Percentiles rank a stretch among this genome's conserved stretches.
These are phyloP conservation scores for Mimas tiliae DNA, from an alignment of 2,888 invertebrate species.

Conservation along the genomic window DNA sequence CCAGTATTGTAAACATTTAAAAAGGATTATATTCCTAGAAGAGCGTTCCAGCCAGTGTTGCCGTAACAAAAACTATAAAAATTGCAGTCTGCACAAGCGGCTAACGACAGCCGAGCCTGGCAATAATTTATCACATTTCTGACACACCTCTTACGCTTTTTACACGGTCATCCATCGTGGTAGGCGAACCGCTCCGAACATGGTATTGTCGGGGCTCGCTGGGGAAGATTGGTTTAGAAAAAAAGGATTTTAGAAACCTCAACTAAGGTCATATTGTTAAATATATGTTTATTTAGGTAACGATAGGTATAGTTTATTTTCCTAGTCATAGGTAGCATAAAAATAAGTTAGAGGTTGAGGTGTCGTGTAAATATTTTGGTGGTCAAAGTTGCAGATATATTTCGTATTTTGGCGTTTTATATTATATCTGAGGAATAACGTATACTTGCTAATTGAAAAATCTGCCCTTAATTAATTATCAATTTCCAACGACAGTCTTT, in stretches of 20 bases:
- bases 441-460: no score
- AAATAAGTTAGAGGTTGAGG: background rate
- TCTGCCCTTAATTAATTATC: no score
- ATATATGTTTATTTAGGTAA: background rate
- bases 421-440: no score
- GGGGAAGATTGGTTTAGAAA: background rate
- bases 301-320: background rate
- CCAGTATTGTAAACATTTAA: background rate
- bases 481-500: no score
- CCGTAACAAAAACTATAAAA: slow-evolving; percentile 23
- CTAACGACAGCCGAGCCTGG: slow-evolving; percentile 13
- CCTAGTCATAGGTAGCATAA: no score
- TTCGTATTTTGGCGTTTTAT: no score
- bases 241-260: slow-evolving; percentile 1
- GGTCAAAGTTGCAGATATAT: no score
- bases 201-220: background rate
- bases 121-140: slow-evolving; percentile 25
- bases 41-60: background rate
- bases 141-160: slow-evolving; percentile 30
- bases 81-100: slow-evolving; percentile 18
- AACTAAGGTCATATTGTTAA: background rate
- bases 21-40: slow-evolving; percentile 9
- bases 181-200: slow-evolving; percentile 6
- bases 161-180: slow-evolving; percentile 31
- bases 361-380: background rate